Base-by-base conservation (phyloP, 2,888 invertebrate genomes). In the Cataglyphis cursor region DNA sequence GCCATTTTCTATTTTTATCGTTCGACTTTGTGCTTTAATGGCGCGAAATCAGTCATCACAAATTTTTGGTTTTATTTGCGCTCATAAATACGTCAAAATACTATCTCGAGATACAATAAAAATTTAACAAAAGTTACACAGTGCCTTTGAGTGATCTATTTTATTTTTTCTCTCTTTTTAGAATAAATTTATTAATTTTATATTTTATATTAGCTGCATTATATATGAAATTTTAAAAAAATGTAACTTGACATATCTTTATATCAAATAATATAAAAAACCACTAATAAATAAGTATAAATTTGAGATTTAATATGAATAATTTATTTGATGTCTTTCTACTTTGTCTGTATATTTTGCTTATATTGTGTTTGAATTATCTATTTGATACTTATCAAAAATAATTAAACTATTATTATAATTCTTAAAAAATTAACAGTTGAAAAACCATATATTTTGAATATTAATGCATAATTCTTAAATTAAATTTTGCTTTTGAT, bases 1-100 rank as follows among this genome's bases (percentile, higher is more conserved):
- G 85, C 88, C 80, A 88, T 91, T 92, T 91, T 89, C 87, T 85
- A 80, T 87, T 89, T 86, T 85, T 89, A 87, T 86, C 82, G 81
- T 88, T 89, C 62, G 54, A 68, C 35, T 78, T 78, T 80, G 44
- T 72, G 44, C 12, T 51, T 51, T 59, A 31, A 21, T 78, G 82
- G 83, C 83, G 80, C 8, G 70, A 28, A 80, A 68, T 57, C 59
- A 54, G 18, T 57, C 38, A 80, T 62, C 44, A 24, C 44, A 21
- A 44, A 21, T 12, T 59, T 12, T 44, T 31, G 35, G 57, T 59
- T 80, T 80, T 70, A 44, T 78, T 78, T 24, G 31, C 44, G n/a
- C 5, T 80, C 78, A 44, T 80, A 80, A 80, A 80, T 18, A 38
- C 31, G 24, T 21, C 72, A 70, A 72, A 59, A 48, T 59, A 70